A percentile compares a stretch with the other conserved stretches of the same genome.
Conservation (phyloP, 2,113 vertebrate species). For the Picathartes gymnocephalus region DNA sequence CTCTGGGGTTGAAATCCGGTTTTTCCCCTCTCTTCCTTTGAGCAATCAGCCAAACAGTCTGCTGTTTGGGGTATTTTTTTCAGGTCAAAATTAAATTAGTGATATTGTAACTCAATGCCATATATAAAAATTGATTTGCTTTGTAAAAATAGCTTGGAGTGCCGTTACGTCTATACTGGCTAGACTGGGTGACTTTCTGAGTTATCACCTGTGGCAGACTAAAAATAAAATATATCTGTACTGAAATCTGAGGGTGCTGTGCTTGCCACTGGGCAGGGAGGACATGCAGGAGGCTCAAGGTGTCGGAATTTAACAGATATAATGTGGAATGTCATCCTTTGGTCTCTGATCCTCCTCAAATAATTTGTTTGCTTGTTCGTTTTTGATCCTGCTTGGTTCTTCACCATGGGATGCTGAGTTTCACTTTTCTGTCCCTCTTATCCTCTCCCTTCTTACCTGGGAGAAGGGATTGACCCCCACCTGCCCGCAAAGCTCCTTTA, state of each 20-base stretch:
- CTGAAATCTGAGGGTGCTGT: neutral
- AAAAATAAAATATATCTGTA: neutral
- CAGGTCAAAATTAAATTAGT: neutral
- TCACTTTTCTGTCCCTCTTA: neutral
- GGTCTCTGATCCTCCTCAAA: neutral
- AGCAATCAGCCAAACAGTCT: neutral
- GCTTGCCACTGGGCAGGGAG: neutral
- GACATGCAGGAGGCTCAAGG: neutral
- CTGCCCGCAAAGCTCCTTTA: neutral
- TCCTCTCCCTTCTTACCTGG: neutral
- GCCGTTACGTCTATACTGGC: neutral
- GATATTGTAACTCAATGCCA: neutral
- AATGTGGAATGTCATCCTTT: neutral
- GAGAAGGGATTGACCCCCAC: neutral
- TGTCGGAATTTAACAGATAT: neutral
- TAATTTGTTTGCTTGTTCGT: neutral
- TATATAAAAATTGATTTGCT: slow-evolving; percentile 19
- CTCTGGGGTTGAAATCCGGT: neutral
- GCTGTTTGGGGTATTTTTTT: neutral
- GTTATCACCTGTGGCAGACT: neutral
- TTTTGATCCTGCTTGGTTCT: neutral
- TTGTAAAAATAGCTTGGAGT: neutral
- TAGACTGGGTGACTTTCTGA: slow-evolving; percentile 1
- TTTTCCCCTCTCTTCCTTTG: neutral
- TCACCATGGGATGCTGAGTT: neutral